Conservation (phyloP, 2,113 vertebrate genomes). For the Danionella cerebrum region DNA sequence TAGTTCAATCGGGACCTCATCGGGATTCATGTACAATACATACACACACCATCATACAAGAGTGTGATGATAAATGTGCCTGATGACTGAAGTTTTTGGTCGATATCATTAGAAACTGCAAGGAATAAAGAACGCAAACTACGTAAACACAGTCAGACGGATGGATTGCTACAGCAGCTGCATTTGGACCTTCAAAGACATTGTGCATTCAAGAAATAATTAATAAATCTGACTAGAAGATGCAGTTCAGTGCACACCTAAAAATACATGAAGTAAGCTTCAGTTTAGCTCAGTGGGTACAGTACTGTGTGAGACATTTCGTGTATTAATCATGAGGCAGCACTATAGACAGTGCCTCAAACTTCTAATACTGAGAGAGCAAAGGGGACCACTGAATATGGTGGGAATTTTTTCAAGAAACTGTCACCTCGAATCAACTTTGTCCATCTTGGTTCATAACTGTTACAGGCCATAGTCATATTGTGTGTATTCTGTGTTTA, state of each 20-base stretch:
- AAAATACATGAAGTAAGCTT: background rate
- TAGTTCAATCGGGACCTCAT: slow-evolving; percentile 11
- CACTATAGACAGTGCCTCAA: background rate
- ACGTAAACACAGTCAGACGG: no score
- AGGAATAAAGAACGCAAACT: no score
- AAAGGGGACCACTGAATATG: background rate
- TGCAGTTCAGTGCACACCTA: background rate
- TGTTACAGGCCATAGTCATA: no score
- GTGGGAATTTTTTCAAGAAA: background rate
- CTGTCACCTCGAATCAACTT: slow-evolving; percentile 4
- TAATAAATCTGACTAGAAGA: background rate
- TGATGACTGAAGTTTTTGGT: no score
- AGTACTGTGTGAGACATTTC: background rate
- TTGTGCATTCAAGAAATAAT: background rate
- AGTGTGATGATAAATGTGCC: slow-evolving; percentile 19
- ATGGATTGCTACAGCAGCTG: no score
- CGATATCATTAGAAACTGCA: no score
- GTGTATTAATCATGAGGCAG: background rate
- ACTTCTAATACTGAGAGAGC: background rate
- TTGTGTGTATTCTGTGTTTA: no score
- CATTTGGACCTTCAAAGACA: background rate
- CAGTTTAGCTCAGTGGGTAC: background rate
- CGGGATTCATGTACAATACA: slow-evolving; percentile 10
- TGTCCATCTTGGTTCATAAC: no score
- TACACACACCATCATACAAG: slow-evolving; percentile 7